Evolutionary conservation across 2,113 vertebrate species (phyloP), one percentile per base, ranked within the genome.

Genomic region (Gambusia affinis): DNA sequence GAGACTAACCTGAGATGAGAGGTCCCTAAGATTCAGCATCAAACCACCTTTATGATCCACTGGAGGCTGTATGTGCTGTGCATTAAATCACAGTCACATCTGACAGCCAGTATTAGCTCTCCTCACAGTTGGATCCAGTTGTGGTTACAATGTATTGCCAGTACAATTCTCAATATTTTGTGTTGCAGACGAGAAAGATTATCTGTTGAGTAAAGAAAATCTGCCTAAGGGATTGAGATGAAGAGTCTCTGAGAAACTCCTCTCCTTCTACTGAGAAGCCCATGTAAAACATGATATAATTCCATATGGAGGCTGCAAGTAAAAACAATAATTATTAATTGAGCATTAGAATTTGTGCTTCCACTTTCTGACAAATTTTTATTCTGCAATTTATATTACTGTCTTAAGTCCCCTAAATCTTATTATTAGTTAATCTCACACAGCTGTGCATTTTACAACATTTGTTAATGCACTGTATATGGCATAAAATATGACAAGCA

Each of bases 391-490:
- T 91, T 91, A 85, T 88, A 91, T 91, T 85, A 82, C 85, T 81
- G 83, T 89, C 81, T 87, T 88, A 88, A 91, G 88, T 87, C 85
- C 75, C 78, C 84, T 90, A 92, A 93, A 91, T 86, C 87, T 87
- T 84, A 67, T 73, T 42, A 91, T 87, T 78, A 68, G 71, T 80
- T 84, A 85, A 83, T 92, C 88, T 71, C 39, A 60, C 85, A 76
- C 93, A 94, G 88, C 90, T 93, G 92, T 91, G 88, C 86, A 84
- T 83, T 94, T 93, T 91, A 93, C 75, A 73, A 84, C 89, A 86
- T 91, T 92, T 90, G 83, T 81, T 93, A 93, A 92, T 93, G 89
- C 90, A 93, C 88, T 90, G 88, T 91, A 92, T 92, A 93, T 86
- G 83, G 89, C 85, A 93, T 93, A 92, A 94, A 94, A 94, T 92